Conservation (phyloP, 2,113 vertebrate species). For the Scalopus aquaticus region DNA sequence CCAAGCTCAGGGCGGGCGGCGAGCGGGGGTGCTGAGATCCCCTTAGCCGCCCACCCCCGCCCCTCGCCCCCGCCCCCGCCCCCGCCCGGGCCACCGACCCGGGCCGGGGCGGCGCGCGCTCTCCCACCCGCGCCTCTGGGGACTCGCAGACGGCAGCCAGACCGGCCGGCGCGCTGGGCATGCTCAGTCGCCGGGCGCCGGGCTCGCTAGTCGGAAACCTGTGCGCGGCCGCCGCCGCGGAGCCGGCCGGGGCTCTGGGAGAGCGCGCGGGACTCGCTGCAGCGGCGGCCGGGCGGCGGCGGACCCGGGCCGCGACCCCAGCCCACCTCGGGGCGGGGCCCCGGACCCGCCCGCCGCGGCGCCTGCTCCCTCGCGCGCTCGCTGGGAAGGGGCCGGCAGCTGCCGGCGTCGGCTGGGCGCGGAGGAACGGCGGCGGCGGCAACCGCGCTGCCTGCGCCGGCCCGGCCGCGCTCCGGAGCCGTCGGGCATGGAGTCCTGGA, state of each 20-base stretch:
- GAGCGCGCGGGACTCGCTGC: conserved; percentile 36
- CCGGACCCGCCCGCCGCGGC: neutral
- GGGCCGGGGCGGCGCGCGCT: neutral
- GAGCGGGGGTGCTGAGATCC: neutral
- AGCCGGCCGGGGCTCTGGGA: conserved; percentile 44
- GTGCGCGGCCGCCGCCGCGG: conserved; percentile 41
- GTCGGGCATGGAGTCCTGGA: conserved; percentile 94
- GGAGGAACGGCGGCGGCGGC: conserved; percentile 22
- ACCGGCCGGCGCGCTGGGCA: conserved; percentile 70
- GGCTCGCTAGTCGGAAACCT: conserved; percentile 69
- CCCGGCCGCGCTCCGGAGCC: conserved; percentile 13
- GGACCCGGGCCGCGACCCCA: neutral
- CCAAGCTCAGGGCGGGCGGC: rapidly evolving
- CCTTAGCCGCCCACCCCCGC: neutral
- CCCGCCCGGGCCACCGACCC: neutral
- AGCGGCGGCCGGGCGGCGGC: conserved; percentile 24
- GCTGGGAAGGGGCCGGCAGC: neutral
- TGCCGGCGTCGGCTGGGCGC: conserved; percentile 34
- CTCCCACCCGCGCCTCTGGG: conserved; percentile 57
- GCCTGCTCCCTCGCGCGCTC: conserved; percentile 12
- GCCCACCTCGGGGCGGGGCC: neutral
- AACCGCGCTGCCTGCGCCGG: neutral
- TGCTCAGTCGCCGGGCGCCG: conserved; percentile 75
- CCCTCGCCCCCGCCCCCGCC: neutral
- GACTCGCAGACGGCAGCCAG: conserved; percentile 51